Evolutionary conservation across 92 coral and sea anemone genomes (phyloP).

Genomic region (Pocillopora grandis): DNA sequence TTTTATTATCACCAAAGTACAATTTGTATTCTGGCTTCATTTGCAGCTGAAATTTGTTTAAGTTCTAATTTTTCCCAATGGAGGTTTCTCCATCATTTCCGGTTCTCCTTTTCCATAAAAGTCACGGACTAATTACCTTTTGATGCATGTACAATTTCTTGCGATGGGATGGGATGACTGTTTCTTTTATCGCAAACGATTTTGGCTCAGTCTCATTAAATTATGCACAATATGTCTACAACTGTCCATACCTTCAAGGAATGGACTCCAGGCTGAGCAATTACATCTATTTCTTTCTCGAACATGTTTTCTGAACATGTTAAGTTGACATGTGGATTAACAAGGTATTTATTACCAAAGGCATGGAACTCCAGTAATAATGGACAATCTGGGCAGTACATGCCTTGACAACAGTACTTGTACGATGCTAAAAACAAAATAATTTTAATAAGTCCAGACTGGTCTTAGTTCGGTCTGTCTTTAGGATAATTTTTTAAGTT

Average conservation of each 20-base stretch:
- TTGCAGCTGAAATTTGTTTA: no score
- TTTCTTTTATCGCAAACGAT: no score
- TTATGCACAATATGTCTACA: not conserved
- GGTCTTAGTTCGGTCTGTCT: no score
- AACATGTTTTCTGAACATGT: constrained; percentile 43
- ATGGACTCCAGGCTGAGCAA: constrained; percentile 62
- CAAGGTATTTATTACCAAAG: constrained; percentile 25
- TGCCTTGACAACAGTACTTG: constrained; percentile 64
- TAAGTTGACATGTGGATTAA: constrained; percentile 39
- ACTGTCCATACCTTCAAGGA: constrained; percentile 45
- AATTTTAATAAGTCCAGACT: not conserved
- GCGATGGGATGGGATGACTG: no score
- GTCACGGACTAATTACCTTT: no score
- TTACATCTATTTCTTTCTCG: constrained; percentile 32
- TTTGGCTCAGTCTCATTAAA: not conserved
- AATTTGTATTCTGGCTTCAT: no score
- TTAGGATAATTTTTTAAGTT: no score
- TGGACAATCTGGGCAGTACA: constrained; percentile 70
- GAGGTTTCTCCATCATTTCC: no score
- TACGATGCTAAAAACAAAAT: constrained; percentile 52
- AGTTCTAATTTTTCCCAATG: no score
- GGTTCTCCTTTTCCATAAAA: no score
- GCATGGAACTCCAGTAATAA: constrained; percentile 37
- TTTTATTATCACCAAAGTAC: no score
- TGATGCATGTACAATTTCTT: no score